Base-by-base conservation (phyloP, 1,140 invertebrate genomes). In the Drosophila lacertosa region DNA sequence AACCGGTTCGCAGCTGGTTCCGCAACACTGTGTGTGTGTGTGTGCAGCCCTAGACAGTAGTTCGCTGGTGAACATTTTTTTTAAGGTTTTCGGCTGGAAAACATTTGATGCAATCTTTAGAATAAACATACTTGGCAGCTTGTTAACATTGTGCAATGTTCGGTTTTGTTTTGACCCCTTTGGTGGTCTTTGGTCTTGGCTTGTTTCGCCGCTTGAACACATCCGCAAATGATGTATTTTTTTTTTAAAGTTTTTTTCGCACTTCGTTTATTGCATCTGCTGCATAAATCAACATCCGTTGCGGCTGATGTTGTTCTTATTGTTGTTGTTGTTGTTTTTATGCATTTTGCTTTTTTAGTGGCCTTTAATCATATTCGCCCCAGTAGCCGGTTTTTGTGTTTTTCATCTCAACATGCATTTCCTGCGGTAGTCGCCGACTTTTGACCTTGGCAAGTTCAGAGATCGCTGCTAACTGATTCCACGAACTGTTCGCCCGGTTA, bases 221-320 rank as follows among this genome's bases (percentile, higher is more conserved):
- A 81, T 81, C 73, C 77, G 67, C 62, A 58, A 32, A 53, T 64
- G 37, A 1, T 29, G 33, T 20, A 13, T 20, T 45, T 48, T 57
- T 47, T 65, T 26, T 48, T n/a, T n/a, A n/a, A n/a, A n/a, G n/a
- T n/a, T n/a, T 54, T 69, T 55, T 71, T 60, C 58, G 74, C 63
- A 70, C 55, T 35, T 70, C 59, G 66, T 24, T 74, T 55, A 60
- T 74, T 59, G 81, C 81, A 73, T 60, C 65, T 66, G 81, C 69
- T 69, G 66, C 76, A 74, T 78, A 77, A 81, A 83, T 88, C 71
- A 74, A 70, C 71, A 74, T 77, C 74, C 74, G 74, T 33, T 67
- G 35, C 16, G 44, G 53, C 11, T 51, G 20, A 26, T 39, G 55
- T 69, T 74, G 53, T 59, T 70, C 42, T 29, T 57, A 39, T 50